Conservation (phyloP, 1,140 invertebrate species). For the Oryctes rhinoceros region DNA sequence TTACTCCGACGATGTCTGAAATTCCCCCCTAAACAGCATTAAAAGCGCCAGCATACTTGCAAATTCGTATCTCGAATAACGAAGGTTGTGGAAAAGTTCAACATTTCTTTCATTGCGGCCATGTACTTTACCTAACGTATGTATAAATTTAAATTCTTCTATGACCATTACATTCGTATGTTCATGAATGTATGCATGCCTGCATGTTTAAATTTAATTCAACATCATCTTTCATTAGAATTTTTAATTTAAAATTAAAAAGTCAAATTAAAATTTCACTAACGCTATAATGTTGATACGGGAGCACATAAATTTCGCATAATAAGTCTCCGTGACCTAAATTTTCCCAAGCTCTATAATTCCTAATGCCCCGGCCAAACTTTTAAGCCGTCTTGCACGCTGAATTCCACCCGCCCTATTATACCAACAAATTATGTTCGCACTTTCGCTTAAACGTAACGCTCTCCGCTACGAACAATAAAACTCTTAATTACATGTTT, state of each 20-base stretch:
- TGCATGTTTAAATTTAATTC: conserved; percentile 17
- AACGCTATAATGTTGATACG: conserved; percentile 19
- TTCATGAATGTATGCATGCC: not conserved
- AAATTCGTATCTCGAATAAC: not conserved
- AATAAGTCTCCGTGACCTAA: conserved; percentile 28
- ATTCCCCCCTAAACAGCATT: not conserved
- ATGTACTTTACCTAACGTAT: not conserved
- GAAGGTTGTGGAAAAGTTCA: not conserved
- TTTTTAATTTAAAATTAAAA: conserved; percentile 31
- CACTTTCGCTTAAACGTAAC: conserved; percentile 22
- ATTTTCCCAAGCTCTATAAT: conserved; percentile 20
- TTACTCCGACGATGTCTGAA: not conserved
- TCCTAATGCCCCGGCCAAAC: conserved; percentile 23
- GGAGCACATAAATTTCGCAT: conserved; percentile 33
- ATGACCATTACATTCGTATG: not conserved
- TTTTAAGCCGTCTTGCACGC: conserved; percentile 26
- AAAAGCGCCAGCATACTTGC: not conserved
- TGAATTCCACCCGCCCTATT: conserved; percentile 22
- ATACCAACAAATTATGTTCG: conserved; percentile 27
- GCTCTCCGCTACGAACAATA: conserved; percentile 18
- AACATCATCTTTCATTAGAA: conserved; percentile 14
- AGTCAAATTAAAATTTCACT: conserved; percentile 24
- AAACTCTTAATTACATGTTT: conserved; percentile 32
- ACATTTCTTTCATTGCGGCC: not conserved
- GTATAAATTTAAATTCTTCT: not conserved